Evolutionary conservation across 2,797 vertebrate species (phyloP), one percentile per base, ranked within the genome.

Genomic region (Peromyscus aztecus): DNA sequence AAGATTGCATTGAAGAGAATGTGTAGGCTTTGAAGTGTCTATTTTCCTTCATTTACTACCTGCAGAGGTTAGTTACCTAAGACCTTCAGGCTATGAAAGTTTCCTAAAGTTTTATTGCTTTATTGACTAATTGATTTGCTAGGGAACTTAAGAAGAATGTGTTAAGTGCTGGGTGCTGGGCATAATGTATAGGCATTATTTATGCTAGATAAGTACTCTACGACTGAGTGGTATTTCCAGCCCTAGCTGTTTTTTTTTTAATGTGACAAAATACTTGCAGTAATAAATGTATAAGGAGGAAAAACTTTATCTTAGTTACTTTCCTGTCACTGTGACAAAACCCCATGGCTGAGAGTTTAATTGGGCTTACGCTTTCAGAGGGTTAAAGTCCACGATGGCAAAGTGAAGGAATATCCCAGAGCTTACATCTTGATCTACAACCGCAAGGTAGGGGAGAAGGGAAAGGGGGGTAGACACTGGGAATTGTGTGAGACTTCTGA

Each of bases 91-190:
- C 34, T 19, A 63, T 16, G 29, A 90, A 17, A 46, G 19, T 94
- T 94, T 88, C 81, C 91, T 92, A 55, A 90, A 87, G 17, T 59
- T 94, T 90, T 97, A 80, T 85, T 88, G 85, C 23, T 21, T 84
- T 89, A 67, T 21, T 94, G 81, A 90, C 92, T 87, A 84, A 67
- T 8, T 92, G 69, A 88, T 91, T 90, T 40, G 6, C 63, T 90
- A 61, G 12, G 80, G 11, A 2, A 31, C 24, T 80, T 57, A 46
- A 65, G 31, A n/a, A 49, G n/a, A n/a, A n/a, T 55, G 27, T 57
- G 11, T 86, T 43, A n/a, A 73, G n/a, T 73, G n/a, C 46, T 77
- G 52, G 12, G 49, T 6, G 57, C 37, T 49, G 43, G 29, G 29
- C 17, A 23, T 67, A 49, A 85, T 67, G 43, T 19, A 24, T 9